A percentile compares a stretch with the other conserved stretches of the same genome.
These are phyloP conservation scores for Archivesica marissinica DNA, from an alignment of 1,140 invertebrate genomes.

Conservation along the genomic window DNA sequence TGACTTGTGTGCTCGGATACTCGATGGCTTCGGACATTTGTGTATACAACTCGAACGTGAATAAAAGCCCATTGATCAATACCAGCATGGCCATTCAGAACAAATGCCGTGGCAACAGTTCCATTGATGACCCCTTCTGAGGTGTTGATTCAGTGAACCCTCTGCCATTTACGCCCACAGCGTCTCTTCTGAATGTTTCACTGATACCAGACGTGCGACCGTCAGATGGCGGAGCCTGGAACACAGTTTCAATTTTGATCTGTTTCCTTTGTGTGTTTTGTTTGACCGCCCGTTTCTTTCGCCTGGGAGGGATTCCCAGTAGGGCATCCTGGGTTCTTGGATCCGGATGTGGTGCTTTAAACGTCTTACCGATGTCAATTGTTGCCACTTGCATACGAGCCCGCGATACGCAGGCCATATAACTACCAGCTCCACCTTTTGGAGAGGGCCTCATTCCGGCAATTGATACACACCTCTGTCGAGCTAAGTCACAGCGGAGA, in stretches of 20 bases:
- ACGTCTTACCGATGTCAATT: conserved; percentile 28
- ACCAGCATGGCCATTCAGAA: not conserved
- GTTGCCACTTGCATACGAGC: conserved; percentile 14
- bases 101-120: not conserved
- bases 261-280: not conserved
- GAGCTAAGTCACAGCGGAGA: conserved; percentile 10
- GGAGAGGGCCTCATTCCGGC: not conserved
- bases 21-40: not conserved
- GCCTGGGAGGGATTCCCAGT: not conserved
- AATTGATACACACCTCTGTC: conserved; percentile 19
- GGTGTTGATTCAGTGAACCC: not conserved
- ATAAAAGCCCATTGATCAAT: conserved; percentile 8
- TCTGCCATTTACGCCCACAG: not conserved
- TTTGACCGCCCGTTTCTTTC: not conserved
- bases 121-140: not conserved
- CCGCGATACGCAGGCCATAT: not conserved
- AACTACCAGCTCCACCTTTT: not conserved
- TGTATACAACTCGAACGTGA: conserved; percentile 7
- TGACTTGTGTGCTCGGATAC: not conserved
- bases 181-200: not conserved
- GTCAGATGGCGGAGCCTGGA: not conserved
- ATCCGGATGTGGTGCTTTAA: conserved; percentile 45
- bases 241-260: not conserved
- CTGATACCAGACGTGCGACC: not conserved
- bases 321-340: conserved; percentile 32